Percentiles rank a stretch among this genome's conserved stretches.
These are phyloP conservation scores for Disparrhopalites patrizii DNA, from an alignment of 2,888 invertebrate genomes.

Conservation along the genomic window DNA sequence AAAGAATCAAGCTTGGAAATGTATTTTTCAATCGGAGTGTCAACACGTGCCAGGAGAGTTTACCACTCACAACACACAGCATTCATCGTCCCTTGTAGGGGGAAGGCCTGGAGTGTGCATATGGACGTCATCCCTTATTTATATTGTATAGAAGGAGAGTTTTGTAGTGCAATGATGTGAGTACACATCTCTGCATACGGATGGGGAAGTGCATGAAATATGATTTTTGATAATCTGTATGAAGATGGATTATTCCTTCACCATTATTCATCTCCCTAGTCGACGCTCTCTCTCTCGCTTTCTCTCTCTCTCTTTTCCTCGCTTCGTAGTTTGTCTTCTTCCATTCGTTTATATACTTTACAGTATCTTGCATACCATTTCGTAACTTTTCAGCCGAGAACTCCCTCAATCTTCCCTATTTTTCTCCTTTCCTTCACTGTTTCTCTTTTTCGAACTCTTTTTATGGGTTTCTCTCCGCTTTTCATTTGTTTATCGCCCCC, in stretches of 20 bases:
- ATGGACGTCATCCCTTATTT: too few relatives aligned
- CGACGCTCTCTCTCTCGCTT: not conserved
- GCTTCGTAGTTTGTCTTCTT: too few relatives aligned
- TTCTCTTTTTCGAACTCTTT: not conserved
- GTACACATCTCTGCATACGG: not conserved
- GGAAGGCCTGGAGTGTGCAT: too few relatives aligned
- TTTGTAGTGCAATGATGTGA: too few relatives aligned
- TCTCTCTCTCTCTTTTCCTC: not conserved
- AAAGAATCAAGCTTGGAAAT: slow-evolving; percentile 9
- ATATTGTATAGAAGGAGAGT: too few relatives aligned
- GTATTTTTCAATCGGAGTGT: slow-evolving; percentile 26
- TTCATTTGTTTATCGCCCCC: too few relatives aligned
- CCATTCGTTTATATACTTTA: not conserved
- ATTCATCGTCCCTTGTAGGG: too few relatives aligned
- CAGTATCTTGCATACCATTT: not conserved
- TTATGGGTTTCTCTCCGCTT: not conserved
- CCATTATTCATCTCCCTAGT: slow-evolving; percentile 23
- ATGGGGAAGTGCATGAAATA: slow-evolving; percentile 24
- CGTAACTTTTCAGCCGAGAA: too few relatives aligned
- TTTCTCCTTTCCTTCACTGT: too few relatives aligned
- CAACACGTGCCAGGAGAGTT: slow-evolving; percentile 22
- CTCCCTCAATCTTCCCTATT: too few relatives aligned
- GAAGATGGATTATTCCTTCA: slow-evolving; percentile 25
- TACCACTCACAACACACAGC: not conserved
- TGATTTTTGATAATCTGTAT: slow-evolving; percentile 28